These are phyloP conservation scores for Rhabdornis inornatus DNA, from an alignment of 2,113 vertebrate genomes.

Conservation along the genomic window DNA sequence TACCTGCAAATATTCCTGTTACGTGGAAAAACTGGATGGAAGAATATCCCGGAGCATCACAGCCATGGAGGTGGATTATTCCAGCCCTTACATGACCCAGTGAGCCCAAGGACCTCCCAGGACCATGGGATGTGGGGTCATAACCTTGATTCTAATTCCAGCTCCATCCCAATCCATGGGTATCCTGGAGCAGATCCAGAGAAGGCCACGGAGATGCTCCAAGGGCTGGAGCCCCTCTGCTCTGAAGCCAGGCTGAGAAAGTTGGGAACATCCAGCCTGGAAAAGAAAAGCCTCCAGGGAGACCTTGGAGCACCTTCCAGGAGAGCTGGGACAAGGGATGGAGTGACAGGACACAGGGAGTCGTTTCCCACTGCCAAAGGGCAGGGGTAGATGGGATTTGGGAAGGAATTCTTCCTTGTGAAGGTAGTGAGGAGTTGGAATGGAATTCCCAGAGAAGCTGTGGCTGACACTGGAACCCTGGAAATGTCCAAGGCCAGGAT, in stretches of 20 bases:
- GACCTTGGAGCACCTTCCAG: fast-evolving
- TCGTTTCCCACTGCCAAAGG: not conserved
- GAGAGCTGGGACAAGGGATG: not conserved
- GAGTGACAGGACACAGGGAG: not conserved
- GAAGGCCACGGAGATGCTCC: not conserved
- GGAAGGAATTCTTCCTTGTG: fast-evolving
- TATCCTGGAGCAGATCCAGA: not conserved
- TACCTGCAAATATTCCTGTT: not conserved
- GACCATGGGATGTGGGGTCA: not conserved
- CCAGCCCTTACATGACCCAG: not conserved
- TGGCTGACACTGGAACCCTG: not conserved
- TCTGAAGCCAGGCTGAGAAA: not conserved
- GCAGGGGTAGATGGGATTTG: too few species aligned
- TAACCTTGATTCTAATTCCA: not conserved
- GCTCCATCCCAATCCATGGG: not conserved
- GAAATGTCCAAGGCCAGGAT: fast-evolving
- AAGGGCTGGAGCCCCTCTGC: not conserved
- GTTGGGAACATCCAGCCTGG: not conserved
- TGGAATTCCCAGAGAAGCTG: not conserved
- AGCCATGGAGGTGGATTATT: not conserved
- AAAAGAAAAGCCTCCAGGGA: fast-evolving
- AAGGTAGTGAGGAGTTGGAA: fast-evolving
- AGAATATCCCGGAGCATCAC: not conserved
- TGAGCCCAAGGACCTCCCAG: not conserved
- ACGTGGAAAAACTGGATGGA: fast-evolving